Base-by-base conservation (phyloP, 1,140 invertebrate species). In the Sweltsa coloradensis region DNA sequence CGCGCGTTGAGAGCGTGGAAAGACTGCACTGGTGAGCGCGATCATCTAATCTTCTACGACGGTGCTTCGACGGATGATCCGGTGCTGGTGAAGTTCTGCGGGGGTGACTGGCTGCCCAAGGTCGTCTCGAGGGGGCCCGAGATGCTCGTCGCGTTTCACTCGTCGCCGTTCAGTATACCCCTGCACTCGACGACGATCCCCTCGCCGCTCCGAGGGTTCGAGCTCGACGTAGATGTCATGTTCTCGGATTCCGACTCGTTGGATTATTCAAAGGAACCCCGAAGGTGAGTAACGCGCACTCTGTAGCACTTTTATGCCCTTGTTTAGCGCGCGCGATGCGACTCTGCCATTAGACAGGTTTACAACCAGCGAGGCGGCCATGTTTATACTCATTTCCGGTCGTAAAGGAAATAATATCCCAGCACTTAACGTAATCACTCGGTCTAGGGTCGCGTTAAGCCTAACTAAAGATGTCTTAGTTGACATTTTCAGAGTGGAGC, bases 31-130 rank as follows among this genome's bases (percentile, higher is more conserved):
- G 75, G 79, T 0, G 81, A 86, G 54, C 73, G 81, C 21, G 88
- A 92, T 63, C 77, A 84, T 47, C 65, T 92, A 5, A 81, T 89
- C 41, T 85, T 93, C 57, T 87, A 88, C 60, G 89, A 93, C 64
- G 89, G 89, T 18, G 74, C 79, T 22, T 75, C 75, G 21, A 78
- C 63, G 1, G 82, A 86, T 52, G 85, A 89, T 60, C 80, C 85
- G 0, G 76, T 91, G 1, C 68, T 93, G 50, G 74, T 89, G 34
- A 80, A 87, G 54, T 89, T 89, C 60, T 93, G 89, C 60, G 89
- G 88, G 3, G 87, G 86, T 9, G 80, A 83, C 62, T 83, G 80
- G 64, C 65, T 90, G 51, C 84, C 86, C 0, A 67, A 75, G 34
- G 76, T 91, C 13, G 75, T 81, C 13, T 76, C 78, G 34, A 73